Base-by-base conservation (phyloP, 2,888 invertebrate genomes). In the Drosophila nr. perissopoda region DNA sequence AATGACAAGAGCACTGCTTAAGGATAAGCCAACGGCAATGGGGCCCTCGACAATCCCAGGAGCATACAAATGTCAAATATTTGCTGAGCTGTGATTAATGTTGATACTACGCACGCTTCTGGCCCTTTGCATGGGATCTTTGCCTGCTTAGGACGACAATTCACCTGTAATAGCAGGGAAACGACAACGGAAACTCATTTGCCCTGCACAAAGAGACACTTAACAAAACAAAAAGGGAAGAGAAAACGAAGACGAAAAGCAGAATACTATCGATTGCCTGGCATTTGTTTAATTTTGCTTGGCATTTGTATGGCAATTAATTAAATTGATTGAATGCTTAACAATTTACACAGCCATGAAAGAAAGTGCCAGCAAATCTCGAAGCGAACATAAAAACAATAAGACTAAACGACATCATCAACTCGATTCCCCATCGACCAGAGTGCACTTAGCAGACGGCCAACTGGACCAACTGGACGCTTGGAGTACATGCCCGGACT, bases 11-110 rank as follows among this genome's bases (percentile, higher is more conserved):
- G 40, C 18, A 4, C 27, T 74, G 68, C 56, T 70, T 59, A 61
- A 48, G 77, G 51, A 59, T 71, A 71, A 68, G 56, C 64, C 64
- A 25, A 25, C 33, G 64, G 38, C 31, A 66, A 51, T 34, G 36
- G 36, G 18, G 59, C 49, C 46, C 34, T 56, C 64, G 27, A 52
- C 40, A 46, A 58, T 64, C 64, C 70, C 53, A 57, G 60, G 10
- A 65, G 65, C 81, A 61, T 70, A 70, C 82, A 79, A 90, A 87
- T 84, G 85, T 85, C 89, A 90, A 90, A 91, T 91, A 91, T 91
- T 91, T 91, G 77, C 76, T 83, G 82, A 90, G 85, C 88, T 89
- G 89, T 91, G 91, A 90, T 91, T 89, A 91, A 91, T 91, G 91
- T 89, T 91, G 81, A 83, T 79, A 84, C 83, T 72, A 71, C 71